Conservation (phyloP, 2,888 invertebrate species). For the Tinea semifulvella region DNA sequence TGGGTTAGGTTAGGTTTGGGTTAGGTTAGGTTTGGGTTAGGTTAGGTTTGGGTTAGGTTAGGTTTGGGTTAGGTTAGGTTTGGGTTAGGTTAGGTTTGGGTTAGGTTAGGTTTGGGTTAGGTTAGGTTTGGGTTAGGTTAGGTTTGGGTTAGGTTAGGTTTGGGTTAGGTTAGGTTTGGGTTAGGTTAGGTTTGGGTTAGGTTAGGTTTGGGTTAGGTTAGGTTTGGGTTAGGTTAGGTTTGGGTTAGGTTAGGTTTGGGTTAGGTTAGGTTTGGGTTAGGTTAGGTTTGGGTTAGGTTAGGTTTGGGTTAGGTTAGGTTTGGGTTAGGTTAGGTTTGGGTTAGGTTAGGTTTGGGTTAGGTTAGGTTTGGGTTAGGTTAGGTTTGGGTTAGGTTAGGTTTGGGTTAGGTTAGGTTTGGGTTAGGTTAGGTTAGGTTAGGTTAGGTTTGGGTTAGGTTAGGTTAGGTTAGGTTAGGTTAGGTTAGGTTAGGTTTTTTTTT, state of each 20-base stretch:
- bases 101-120: slow-evolving; percentile 10
- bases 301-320: slow-evolving; percentile 9
- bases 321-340: slow-evolving; percentile 10
- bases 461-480: slow-evolving; percentile 10
- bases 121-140: slow-evolving; percentile 9
- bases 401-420: too few species aligned
- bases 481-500: slow-evolving; percentile 1
- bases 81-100: slow-evolving; percentile 10
- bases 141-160: slow-evolving; percentile 10
- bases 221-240: slow-evolving; percentile 10
- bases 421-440: slow-evolving; percentile 10
- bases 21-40: slow-evolving; percentile 5
- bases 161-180: slow-evolving; percentile 10
- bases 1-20: slow-evolving; percentile 10
- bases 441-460: slow-evolving; percentile 10
- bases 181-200: slow-evolving; percentile 10
- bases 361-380: slow-evolving; percentile 10
- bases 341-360: slow-evolving; percentile 10
- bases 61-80: slow-evolving; percentile 10
- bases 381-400: not conserved
- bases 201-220: slow-evolving; percentile 5
- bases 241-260: slow-evolving; percentile 10
- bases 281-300: slow-evolving; percentile 10
- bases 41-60: slow-evolving; percentile 10
- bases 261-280: slow-evolving; percentile 10